Base-by-base conservation (phyloP, 2,888 invertebrate species). In the Halictus quadricinctus region DNA sequence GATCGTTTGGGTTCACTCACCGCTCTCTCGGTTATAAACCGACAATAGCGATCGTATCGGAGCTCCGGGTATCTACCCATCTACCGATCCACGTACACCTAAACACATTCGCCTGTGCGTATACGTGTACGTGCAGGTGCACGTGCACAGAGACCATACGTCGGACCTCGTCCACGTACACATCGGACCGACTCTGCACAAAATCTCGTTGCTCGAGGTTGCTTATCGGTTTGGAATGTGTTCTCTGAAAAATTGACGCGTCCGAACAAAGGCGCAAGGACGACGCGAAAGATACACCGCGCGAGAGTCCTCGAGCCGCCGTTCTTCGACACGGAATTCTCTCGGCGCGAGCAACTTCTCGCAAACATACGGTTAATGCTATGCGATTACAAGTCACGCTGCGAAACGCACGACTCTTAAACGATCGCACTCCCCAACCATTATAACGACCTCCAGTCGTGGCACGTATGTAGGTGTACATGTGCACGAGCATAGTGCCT, bases 41-140 rank as follows among this genome's bases (percentile, higher is more conserved):
- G 66, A 83, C 80, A 75, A 83, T 88, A 83, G 60, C 77, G 88
- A 90, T 90, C 75, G 70, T 83, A 85, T 90, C 87, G 84, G 41
- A 21, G 21, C 54, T 54, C 36, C 72, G 48, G 72, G 66, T 85
- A 84, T 72, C 72, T 76, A 80, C 58, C 79, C 76, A 78, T 72
- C 69, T 69, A 18, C 8, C 10, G 3, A 10, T 64, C 8, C 50
- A 10, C 50, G 18, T 66, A 36, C 60, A 8, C 29, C 29, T 29
- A 36, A 36, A 36, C n/a, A 64, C 10, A 2, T 15, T 25, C 60
- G 6, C 13, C 60, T 29, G 64, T 7, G 25, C 0, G 13, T 60
- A 36, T 36, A 60, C 15, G 15, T 60, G 64, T 25, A 25, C 21
- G 41, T 43, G 50, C 58, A 58, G 50, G 50, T 54, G 50, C 21